These are phyloP conservation scores for Oscheius myriophilus DNA, from an alignment of 2,888 invertebrate genomes.

Conservation along the genomic window DNA sequence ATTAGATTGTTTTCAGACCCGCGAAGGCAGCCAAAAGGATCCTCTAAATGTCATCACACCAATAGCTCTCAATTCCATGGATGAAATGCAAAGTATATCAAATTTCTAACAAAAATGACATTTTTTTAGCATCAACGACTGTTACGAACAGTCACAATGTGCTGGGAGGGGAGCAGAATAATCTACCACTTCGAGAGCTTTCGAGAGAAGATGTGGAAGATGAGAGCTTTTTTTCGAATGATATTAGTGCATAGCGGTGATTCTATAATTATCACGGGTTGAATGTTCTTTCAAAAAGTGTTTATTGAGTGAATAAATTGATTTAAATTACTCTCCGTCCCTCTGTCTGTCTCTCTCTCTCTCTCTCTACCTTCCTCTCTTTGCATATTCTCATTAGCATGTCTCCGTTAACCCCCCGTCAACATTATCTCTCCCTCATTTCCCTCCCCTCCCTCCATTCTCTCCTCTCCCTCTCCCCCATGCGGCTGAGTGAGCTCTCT, in stretches of 20 bases:
- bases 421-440: too few species aligned
- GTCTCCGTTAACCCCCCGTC: too few species aligned
- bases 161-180: too few species aligned
- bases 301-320: constrained; percentile 3
- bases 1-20: constrained; percentile 8
- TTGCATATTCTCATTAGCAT: too few species aligned
- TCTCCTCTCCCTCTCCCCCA: too few species aligned
- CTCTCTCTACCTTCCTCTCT: too few species aligned
- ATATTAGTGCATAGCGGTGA: constrained; percentile 8
- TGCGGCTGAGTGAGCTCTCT: too few species aligned
- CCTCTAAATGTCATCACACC: constrained; percentile 27
- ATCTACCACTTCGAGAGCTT: constrained; percentile 25
- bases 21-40: constrained; percentile 8
- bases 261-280: constrained; percentile 11
- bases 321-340: neutral
- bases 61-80: constrained; percentile 12
- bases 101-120: neutral
- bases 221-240: constrained; percentile 13
- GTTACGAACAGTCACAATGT: too few species aligned
- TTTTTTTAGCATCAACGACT: neutral
- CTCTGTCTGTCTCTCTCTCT: too few species aligned
- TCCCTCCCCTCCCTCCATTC: too few species aligned
- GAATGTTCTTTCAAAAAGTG: constrained; percentile 1
- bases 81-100: neutral
- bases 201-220: constrained; percentile 24